Conservation (phyloP, 1,140 invertebrate species). For the Hetaerina americana region DNA sequence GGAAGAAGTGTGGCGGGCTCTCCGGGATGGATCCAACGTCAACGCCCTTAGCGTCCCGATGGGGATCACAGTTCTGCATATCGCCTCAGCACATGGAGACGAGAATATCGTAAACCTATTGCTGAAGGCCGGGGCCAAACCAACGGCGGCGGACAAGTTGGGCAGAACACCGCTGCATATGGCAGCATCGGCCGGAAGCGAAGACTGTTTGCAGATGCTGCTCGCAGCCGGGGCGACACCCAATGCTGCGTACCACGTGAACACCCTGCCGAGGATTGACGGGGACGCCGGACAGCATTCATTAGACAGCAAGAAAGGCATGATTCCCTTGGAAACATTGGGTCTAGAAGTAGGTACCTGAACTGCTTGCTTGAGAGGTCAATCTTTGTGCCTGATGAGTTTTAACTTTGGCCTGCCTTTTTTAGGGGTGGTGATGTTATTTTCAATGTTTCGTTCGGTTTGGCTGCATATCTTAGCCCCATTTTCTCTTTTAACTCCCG, state of each 20-base stretch:
- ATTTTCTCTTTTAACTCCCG: too few species aligned
- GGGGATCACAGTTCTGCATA: background rate
- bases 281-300: too few species aligned
- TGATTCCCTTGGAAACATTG: too few species aligned
- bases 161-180: slow-evolving; percentile 1
- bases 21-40: background rate
- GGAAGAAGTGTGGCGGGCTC: background rate
- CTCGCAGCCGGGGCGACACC: background rate
- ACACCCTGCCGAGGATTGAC: too few species aligned
- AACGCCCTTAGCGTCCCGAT: background rate
- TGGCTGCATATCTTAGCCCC: too few species aligned
- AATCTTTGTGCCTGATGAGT: too few species aligned
- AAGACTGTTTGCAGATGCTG: background rate
- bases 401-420: too few species aligned
- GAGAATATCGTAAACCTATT: background rate
- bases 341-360: background rate
- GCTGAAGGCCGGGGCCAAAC: background rate
- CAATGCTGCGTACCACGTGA: background rate
- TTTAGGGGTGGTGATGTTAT: too few species aligned
- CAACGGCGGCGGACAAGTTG: background rate
- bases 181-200: background rate
- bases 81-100: background rate
- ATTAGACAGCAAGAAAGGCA: too few species aligned
- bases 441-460: too few species aligned
- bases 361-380: too few species aligned